phyloP scores from a whole-genome alignment of 2,797 vertebrate genomes.

The Ptychadena robeensis region DNA sequence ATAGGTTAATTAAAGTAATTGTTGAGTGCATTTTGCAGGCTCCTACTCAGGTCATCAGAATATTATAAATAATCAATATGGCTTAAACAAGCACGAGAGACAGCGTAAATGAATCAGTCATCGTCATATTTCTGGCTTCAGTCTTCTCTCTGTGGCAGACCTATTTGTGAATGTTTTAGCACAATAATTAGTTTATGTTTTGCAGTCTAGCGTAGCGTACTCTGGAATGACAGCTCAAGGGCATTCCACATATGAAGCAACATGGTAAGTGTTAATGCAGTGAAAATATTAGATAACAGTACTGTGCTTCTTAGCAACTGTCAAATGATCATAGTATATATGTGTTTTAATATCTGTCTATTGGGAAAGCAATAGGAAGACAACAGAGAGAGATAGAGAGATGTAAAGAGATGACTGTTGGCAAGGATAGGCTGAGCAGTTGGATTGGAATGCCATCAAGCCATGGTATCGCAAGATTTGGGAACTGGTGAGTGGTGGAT shows the following conservation, averaged over 20 bases:
- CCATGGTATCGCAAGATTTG: too few species aligned
- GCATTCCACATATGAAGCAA: conserved; percentile 27
- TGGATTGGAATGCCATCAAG: background rate
- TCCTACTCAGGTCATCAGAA: conserved; percentile 25
- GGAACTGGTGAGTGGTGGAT: too few species aligned
- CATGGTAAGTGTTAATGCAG: background rate
- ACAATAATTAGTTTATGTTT: conserved; percentile 48
- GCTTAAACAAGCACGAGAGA: conserved; percentile 34
- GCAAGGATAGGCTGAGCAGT: background rate
- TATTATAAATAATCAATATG: conserved; percentile 49
- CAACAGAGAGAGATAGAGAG: background rate
- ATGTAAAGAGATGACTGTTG: background rate
- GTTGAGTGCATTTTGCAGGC: conserved; percentile 42
- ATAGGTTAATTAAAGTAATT: conserved; percentile 63
- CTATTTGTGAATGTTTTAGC: conserved; percentile 47
- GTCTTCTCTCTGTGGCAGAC: conserved; percentile 31
- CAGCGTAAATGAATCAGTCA: conserved; percentile 23
- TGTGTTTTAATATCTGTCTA: background rate
- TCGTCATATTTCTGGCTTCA: conserved; percentile 43
- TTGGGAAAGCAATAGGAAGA: background rate
- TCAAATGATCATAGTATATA: background rate
- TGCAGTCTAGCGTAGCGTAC: conserved; percentile 24
- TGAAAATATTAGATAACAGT: background rate
- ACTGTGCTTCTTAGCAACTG: background rate
- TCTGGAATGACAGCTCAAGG: conserved; percentile 50